A percentile compares a stretch with the other conserved stretches of the same genome.
These are phyloP conservation scores for Acrobasis suavella DNA, from an alignment of 2,888 invertebrate species.

Conservation along the genomic window DNA sequence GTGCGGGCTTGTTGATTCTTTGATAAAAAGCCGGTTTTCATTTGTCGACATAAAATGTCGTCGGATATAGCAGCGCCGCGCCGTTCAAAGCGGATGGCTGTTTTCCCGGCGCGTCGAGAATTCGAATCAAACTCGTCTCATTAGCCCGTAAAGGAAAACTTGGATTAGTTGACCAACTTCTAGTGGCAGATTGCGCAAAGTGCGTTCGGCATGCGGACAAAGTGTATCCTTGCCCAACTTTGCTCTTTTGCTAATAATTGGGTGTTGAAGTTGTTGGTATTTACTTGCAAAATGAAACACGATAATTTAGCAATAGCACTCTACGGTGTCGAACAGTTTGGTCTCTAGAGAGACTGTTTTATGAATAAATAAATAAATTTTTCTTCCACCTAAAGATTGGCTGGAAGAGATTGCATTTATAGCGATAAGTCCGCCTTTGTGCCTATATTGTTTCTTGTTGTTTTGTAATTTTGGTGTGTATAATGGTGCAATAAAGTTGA, in stretches of 20 bases:
- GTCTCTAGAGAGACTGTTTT: too few species aligned
- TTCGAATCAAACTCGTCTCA: constrained; percentile 77
- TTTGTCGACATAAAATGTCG: constrained; percentile 18
- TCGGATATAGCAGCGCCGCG: not conserved
- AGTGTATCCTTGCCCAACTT: constrained; percentile 25
- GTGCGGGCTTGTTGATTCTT: constrained; percentile 15
- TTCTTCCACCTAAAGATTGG: too few species aligned
- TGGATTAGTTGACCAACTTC: constrained; percentile 80
- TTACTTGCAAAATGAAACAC: not conserved
- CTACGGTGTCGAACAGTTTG: too few species aligned
- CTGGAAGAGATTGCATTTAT: too few species aligned
- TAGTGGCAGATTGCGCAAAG: constrained; percentile 52
- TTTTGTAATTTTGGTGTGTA: too few species aligned
- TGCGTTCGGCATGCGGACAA: constrained; percentile 49
- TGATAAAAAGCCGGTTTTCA: constrained; percentile 11
- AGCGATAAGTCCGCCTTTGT: too few species aligned
- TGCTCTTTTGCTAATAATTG: constrained; percentile 21
- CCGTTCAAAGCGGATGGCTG: constrained; percentile 16
- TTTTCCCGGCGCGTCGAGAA: constrained; percentile 29
- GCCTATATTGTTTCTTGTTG: too few species aligned
- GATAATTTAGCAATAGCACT: not conserved
- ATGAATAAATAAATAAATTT: too few species aligned
- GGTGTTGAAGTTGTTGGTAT: not conserved
- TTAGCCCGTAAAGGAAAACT: constrained; percentile 79
- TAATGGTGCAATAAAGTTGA: too few species aligned